Evolutionary conservation across 2,797 vertebrate genomes (phyloP), one percentile per base, ranked within the genome.

Genomic region (Distichodus sexfasciatus): DNA sequence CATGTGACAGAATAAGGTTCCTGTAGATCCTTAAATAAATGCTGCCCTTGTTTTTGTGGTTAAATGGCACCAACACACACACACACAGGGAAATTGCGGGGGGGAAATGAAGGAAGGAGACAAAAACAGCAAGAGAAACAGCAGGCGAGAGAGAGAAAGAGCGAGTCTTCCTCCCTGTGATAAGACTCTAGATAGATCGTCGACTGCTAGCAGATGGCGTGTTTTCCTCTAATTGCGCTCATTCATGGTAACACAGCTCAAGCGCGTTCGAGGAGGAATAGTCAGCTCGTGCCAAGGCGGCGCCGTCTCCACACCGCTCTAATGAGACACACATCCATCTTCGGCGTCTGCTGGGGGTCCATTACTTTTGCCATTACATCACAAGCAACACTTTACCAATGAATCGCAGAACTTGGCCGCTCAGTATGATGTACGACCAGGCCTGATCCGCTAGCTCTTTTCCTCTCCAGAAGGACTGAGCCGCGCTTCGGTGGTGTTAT

Each of bases 161-260:
- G 14, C 3, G 40, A 43, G 6, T 53, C 46, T 47, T 36, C 12
- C 48, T 61, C 33, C 61, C 29, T 66, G 28, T 28, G 58, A 44
- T 68, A 31, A 63, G 41, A n/a, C 11, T 36, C 48, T 62, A 58
- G 43, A 50, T 59, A 21, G 28, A 63, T 64, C 26, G 44, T 12
- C 51, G 63, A 63, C 9, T 36, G 51, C 24, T 53, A 57, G 58
- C 62, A 55, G 68, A 71, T 59, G 64, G 46, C 44, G 31, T 14
- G 17, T 63, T 71, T 68, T 66, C 50, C 29, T 19, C 38, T 71
- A 76, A 76, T 76, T 71, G 64, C 38, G 65, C 47, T 61, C 72
- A 69, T 74, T 74, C 66, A 69, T 26, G 38, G 50, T 50, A 74
- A 50, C 66, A 15, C 35, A 1, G 35, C 46, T 28, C 57, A 28